Evolutionary conservation across 2,888 invertebrate genomes (phyloP).

Genomic region (Thereva unica): DNA sequence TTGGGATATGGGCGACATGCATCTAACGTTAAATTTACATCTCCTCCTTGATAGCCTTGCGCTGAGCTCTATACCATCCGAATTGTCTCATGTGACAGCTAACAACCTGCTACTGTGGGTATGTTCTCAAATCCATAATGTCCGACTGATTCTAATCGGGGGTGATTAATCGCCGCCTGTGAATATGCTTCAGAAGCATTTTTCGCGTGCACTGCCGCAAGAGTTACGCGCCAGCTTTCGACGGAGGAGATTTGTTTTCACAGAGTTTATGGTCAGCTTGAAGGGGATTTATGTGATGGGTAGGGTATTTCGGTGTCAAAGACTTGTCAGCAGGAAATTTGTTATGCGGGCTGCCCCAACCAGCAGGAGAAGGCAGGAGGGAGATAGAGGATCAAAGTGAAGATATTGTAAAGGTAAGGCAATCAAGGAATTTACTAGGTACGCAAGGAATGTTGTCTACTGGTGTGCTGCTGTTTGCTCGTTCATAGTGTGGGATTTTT

Average conservation of each 20-base stretch:
- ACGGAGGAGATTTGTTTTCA: slow-evolving; percentile 4
- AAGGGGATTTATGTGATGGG: slow-evolving; percentile 19
- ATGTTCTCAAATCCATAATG: slow-evolving; percentile 1
- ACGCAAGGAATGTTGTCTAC: too few species aligned
- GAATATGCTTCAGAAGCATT: neutral
- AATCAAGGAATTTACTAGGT: too few species aligned
- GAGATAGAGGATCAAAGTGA: too few species aligned
- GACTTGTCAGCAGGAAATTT: slow-evolving; percentile 15
- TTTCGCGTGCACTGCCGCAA: neutral
- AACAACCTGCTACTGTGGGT: slow-evolving; percentile 25
- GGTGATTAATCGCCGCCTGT: slow-evolving; percentile 13
- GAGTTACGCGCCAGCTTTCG: neutral
- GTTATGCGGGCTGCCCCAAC: slow-evolving; percentile 1
- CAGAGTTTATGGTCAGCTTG: slow-evolving; percentile 28
- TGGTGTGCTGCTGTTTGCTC: too few species aligned
- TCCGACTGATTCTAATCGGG: neutral
- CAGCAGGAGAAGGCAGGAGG: too few species aligned
- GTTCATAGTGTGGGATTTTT: too few species aligned
- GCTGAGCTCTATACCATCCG: neutral
- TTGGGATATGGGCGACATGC: neutral
- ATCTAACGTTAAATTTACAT: slow-evolving; percentile 20
- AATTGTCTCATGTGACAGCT: slow-evolving; percentile 16
- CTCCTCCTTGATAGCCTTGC: slow-evolving; percentile 1
- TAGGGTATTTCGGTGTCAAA: slow-evolving; percentile 20
- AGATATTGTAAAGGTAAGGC: too few species aligned